A percentile compares a stretch with the other conserved stretches of the same genome.
phyloP scores from a whole-genome alignment of 1,140 invertebrate genomes.

The Lepidurus packardi region DNA sequence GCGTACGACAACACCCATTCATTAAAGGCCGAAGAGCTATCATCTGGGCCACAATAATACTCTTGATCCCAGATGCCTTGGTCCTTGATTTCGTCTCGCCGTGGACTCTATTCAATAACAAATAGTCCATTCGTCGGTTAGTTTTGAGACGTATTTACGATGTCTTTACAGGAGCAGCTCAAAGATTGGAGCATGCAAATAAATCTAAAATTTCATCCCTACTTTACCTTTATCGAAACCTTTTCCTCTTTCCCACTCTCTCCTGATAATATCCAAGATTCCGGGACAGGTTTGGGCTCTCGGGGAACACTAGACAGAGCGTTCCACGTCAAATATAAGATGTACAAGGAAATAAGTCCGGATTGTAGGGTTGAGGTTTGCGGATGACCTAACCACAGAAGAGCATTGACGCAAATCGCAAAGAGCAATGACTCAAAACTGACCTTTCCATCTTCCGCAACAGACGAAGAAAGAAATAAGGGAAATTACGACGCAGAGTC shows the following conservation, averaged over 20 bases:
- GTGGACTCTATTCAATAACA: background rate
- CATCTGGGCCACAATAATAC: slow-evolving; percentile 35
- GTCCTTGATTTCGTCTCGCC: slow-evolving; percentile 27
- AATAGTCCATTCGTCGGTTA: too few relatives aligned
- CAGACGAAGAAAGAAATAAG: slow-evolving; percentile 40
- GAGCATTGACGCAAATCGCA: background rate
- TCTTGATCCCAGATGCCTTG: slow-evolving; percentile 35
- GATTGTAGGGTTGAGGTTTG: slow-evolving; percentile 36
- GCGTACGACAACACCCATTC: slow-evolving; percentile 45
- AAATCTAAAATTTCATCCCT: too few relatives aligned
- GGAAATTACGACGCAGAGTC: slow-evolving; percentile 40
- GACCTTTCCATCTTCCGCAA: slow-evolving; percentile 34
- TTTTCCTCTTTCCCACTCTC: background rate
- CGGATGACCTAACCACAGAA: slow-evolving; percentile 25
- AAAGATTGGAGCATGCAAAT: too few relatives aligned
- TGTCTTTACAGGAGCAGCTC: too few relatives aligned
- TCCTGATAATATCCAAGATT: slow-evolving; percentile 15
- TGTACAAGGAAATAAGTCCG: slow-evolving; percentile 37
- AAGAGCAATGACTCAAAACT: background rate
- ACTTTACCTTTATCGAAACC: background rate
- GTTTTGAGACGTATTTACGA: too few relatives aligned
- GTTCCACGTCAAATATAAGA: slow-evolving; percentile 39
- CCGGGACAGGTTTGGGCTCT: slow-evolving; percentile 28
- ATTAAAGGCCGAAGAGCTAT: slow-evolving; percentile 38
- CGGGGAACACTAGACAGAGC: slow-evolving; percentile 37